Evolutionary conservation across 2,797 vertebrate species (phyloP), one percentile per base, ranked within the genome.

Genomic region (Sebastes diploproa): DNA sequence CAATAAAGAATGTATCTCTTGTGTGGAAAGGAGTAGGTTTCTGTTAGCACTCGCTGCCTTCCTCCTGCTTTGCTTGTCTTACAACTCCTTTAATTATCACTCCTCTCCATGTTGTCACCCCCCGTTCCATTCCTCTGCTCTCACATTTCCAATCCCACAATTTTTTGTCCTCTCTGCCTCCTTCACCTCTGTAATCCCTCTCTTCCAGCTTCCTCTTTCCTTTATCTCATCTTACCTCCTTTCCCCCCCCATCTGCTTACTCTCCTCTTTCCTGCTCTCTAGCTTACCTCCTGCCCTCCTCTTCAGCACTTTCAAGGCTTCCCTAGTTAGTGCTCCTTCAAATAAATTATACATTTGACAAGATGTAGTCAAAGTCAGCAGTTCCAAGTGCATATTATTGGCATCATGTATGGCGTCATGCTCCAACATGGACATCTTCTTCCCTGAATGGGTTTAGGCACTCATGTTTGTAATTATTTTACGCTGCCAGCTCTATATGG

Each of bases 291-390:
- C 80, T 83, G 75, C 69, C 76, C 83, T 86, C 81, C 80, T 92
- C 93, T 86, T 91, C 91, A 88, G 91, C 85, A 85, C 91, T 93
- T 92, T 91, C 70, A 46, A 91, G 89, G 86, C 87, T 86, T 83
- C 90, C 78, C 84, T 92, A 87, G 89, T 93, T 94, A 95, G 87
- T 91, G 89, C 86, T 80, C 72, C 81, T 89, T 86, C 80, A 79
- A 86, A 95, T 96, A 88, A 95, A 96, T 95, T 93, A 96, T 95
- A 90, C 89, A 96, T 96, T 88, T 78, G 90, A 83, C 86, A 90
- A 87, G 93, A 95, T 91, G 91, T 91, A 90, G 92, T 93, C 88
- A 89, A 93, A 93, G 93, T 93, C 93, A 94, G 94, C 91, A 88
- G 90, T 88, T 88, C 66, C 16, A 50, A 82, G 72, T 77, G 74